Evolutionary conservation across 1,140 invertebrate genomes (phyloP).

Genomic region (Nephotettix cincticeps): DNA sequence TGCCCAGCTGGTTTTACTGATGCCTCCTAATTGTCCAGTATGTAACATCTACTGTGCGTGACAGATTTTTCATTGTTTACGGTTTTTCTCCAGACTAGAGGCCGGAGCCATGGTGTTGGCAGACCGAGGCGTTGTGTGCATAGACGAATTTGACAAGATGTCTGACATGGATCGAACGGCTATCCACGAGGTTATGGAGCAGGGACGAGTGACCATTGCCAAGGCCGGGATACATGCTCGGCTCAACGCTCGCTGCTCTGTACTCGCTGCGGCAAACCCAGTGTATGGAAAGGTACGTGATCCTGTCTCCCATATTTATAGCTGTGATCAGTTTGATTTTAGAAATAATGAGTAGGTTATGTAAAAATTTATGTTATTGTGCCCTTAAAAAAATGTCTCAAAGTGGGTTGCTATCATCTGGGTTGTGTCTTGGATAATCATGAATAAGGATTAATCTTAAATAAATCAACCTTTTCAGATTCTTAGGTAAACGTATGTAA

Average conservation of each 20-base stretch:
- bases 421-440: neutral
- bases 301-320: no score
- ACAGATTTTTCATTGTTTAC: no score
- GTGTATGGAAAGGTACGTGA: constrained; percentile 93
- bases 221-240: constrained; percentile 99
- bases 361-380: neutral
- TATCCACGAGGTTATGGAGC: constrained; percentile 98
- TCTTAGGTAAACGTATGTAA: no score
- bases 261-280: constrained; percentile 99
- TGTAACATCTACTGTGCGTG: no score
- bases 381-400: no score
- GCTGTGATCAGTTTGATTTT: no score
- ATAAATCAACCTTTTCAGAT: no score
- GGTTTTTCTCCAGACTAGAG: constrained; percentile 71
- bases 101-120: constrained; percentile 99
- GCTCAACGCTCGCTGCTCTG: constrained; percentile 96
- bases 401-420: no score
- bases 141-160: constrained; percentile 99
- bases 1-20: no score
- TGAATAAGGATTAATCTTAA: no score
- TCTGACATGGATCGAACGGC: constrained; percentile 99
- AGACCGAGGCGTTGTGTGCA: constrained; percentile 97
- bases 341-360: neutral
- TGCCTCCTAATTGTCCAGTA: no score
- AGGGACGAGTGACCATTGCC: constrained; percentile 93